Conservation (phyloP, 2,113 vertebrate genomes). For the Aegithalos caudatus region DNA sequence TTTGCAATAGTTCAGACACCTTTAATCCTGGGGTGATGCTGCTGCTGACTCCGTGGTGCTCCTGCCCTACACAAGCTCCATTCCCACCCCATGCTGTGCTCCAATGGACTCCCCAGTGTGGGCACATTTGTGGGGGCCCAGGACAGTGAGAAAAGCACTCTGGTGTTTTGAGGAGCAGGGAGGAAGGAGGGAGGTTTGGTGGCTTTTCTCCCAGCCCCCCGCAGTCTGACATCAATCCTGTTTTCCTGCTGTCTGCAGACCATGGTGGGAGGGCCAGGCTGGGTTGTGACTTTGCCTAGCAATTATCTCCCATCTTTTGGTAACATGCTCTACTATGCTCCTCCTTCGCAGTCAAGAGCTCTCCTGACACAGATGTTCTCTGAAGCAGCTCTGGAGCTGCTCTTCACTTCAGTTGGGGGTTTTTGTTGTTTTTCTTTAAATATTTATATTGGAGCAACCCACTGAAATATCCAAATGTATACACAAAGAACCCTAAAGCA, state of each 20-base stretch:
- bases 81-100: background rate
- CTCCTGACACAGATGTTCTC: background rate
- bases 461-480: conserved; percentile 2
- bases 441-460: conserved; percentile 43
- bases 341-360: background rate
- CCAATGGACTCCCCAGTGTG: background rate
- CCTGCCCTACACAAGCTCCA: fast-evolving
- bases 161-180: background rate
- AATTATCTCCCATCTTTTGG: conserved; percentile 22
- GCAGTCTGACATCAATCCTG: background rate
- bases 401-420: background rate
- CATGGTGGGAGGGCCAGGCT: background rate
- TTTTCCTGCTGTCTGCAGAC: background rate
- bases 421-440: conserved; percentile 1
- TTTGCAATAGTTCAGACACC: background rate
- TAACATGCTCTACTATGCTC: background rate
- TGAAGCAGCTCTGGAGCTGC: background rate
- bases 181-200: background rate
- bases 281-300: background rate
- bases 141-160: background rate
- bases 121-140: fast-evolving
- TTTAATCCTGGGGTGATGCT: background rate
- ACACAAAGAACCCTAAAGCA: background rate
- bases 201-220: background rate
- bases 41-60: background rate